Conservation (phyloP, 2,888 invertebrate species). For the Sturmia bella region DNA sequence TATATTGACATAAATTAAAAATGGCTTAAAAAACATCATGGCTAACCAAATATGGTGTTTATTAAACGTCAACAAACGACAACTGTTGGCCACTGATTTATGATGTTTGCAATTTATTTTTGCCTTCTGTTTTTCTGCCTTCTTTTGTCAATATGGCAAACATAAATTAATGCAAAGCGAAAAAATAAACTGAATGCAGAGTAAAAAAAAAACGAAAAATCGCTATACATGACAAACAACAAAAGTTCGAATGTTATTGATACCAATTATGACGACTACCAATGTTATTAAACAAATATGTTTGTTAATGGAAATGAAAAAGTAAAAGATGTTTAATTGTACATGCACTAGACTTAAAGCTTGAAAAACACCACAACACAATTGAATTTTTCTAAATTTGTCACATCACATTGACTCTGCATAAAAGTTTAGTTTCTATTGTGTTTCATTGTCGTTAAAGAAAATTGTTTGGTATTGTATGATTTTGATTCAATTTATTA, state of each 20-base stretch:
- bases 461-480: no score
- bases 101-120: slow-evolving; percentile 71
- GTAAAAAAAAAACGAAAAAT: slow-evolving; percentile 13
- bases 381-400: no score
- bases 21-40: slow-evolving; percentile 73
- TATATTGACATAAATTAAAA: slow-evolving; percentile 72
- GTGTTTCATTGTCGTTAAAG: no score
- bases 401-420: no score
- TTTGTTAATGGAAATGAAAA: not conserved
- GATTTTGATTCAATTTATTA: no score
- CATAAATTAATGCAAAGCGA: slow-evolving; percentile 6
- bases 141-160: slow-evolving; percentile 30
- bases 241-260: slow-evolving; percentile 61
- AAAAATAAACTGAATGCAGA: slow-evolving; percentile 5
- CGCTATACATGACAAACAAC: slow-evolving; percentile 36
- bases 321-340: not conserved
- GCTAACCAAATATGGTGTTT: slow-evolving; percentile 80
- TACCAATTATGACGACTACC: slow-evolving; percentile 55
- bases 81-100: slow-evolving; percentile 72
- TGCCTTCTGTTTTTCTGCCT: not conserved
- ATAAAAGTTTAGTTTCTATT: no score
- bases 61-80: slow-evolving; percentile 75
- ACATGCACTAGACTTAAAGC: no score
- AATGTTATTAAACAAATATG: slow-evolving; percentile 22
- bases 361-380: no score